These are phyloP conservation scores for Nemurella pictetii DNA, from an alignment of 2,888 invertebrate genomes.

Conservation along the genomic window DNA sequence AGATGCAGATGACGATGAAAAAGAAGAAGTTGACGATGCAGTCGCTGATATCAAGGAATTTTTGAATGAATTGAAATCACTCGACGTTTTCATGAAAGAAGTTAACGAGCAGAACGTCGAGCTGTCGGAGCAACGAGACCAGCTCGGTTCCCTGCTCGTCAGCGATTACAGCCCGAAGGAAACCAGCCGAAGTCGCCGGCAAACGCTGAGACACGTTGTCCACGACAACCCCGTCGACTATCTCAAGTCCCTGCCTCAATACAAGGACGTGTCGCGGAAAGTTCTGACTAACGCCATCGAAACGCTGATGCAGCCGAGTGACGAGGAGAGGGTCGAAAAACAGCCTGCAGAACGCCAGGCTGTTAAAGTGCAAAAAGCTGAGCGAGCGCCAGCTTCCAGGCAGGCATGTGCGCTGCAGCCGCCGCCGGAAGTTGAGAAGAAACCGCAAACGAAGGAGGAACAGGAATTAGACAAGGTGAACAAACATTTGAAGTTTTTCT, in stretches of 20 bases:
- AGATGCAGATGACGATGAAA: neutral
- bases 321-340: neutral
- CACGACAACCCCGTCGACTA: neutral
- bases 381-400: neutral
- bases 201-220: neutral
- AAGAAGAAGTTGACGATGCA: neutral
- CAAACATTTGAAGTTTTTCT: too few relatives aligned
- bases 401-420: neutral
- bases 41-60: neutral
- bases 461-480: neutral
- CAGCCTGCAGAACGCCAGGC: neutral
- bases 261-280: neutral
- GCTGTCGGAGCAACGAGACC: neutral
- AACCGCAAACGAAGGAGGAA: neutral
- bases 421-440: neutral
- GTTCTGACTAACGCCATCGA: neutral
- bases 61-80: neutral
- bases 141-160: neutral
- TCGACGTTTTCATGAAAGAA: neutral
- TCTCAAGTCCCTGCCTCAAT: neutral
- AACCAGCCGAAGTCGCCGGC: neutral
- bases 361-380: neutral
- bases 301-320: neutral
- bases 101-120: neutral
- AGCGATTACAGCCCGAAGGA: neutral